phyloP scores from a whole-genome alignment of 1,140 invertebrate genomes.

The Solen grandis region DNA sequence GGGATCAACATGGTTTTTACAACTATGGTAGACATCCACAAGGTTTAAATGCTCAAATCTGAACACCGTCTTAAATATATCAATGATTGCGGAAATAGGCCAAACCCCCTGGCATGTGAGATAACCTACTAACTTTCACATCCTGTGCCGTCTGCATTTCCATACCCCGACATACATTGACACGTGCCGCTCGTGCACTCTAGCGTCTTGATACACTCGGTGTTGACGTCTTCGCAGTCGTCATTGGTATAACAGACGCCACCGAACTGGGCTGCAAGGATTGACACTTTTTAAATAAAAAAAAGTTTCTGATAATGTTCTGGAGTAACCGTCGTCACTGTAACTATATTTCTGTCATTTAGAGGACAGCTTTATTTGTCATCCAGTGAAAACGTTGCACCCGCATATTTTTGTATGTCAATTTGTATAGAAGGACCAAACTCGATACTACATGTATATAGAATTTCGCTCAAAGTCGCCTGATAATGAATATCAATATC shows the following conservation, averaged over 20 bases:
- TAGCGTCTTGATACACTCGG: conserved; percentile 1
- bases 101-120: background rate
- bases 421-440: no score
- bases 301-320: no score
- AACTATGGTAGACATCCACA: background rate
- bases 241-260: background rate
- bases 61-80: background rate
- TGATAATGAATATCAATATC: no score
- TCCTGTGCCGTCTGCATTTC: conserved; percentile 1
- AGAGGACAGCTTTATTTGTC: no score
- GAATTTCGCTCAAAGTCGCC: no score
- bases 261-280: conserved; percentile 22
- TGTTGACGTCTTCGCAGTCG: conserved; percentile 10
- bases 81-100: background rate
- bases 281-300: no score
- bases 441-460: no score
- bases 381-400: no score
- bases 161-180: conserved; percentile 25
- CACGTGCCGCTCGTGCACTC: conserved; percentile 30
- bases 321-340: no score
- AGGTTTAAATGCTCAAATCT: background rate
- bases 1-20: background rate
- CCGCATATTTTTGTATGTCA: no score
- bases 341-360: no score
- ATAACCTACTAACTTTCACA: conserved; percentile 12